Evolutionary conservation across 2,888 invertebrate genomes (phyloP).

Genomic region (Cantharis nigra): DNA sequence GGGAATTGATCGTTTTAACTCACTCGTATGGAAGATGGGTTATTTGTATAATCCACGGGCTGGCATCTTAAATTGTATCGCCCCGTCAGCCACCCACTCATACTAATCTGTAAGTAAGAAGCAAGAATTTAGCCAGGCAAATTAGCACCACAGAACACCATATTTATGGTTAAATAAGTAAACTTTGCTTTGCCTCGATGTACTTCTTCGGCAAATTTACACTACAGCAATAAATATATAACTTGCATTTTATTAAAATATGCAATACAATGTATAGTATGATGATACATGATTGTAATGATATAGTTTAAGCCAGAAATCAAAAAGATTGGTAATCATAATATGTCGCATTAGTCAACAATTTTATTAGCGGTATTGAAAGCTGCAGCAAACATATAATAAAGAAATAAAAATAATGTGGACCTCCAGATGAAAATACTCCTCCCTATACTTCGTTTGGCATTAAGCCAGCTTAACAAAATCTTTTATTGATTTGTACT

Average conservation of each 20-base stretch:
- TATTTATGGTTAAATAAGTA: background rate
- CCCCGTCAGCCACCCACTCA: constrained; percentile 92
- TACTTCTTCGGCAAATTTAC: background rate
- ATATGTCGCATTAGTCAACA: background rate
- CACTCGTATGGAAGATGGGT: constrained; percentile 90
- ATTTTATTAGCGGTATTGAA: background rate
- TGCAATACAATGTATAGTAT: too few relatives aligned
- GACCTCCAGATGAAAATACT: background rate
- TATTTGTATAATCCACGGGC: constrained; percentile 93
- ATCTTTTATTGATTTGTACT: background rate
- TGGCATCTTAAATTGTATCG: constrained; percentile 95
- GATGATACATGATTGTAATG: background rate
- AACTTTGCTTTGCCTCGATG: background rate
- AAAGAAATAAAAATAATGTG: background rate
- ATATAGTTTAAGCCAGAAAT: background rate
- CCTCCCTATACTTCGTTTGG: background rate
- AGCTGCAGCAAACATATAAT: background rate
- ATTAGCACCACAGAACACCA: background rate
- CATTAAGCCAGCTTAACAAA: background rate
- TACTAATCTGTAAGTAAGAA: constrained; percentile 77
- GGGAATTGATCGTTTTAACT: constrained; percentile 53
- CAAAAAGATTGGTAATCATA: background rate
- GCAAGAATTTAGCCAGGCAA: background rate
- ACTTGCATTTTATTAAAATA: background rate
- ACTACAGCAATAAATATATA: background rate